Evolutionary conservation across 1,140 invertebrate genomes (phyloP).

Genomic region (Penaeus chinensis): DNA sequence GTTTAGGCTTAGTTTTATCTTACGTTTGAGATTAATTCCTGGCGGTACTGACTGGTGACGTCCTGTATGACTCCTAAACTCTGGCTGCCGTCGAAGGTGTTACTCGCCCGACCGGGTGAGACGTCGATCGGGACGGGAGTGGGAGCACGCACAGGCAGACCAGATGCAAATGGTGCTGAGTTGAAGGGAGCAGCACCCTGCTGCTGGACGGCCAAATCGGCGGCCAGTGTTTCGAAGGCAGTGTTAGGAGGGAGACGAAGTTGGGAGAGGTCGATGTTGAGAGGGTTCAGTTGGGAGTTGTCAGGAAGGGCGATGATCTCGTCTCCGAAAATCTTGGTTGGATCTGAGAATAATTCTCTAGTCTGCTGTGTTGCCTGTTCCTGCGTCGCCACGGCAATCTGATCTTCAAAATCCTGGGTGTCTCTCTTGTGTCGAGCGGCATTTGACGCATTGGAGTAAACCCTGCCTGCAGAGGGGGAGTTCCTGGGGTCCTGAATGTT

Average conservation of each 20-base stretch:
- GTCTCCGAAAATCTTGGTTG: background rate
- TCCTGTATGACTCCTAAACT: conserved; percentile 30
- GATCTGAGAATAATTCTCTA: conserved; percentile 34
- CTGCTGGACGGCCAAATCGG: conserved; percentile 21
- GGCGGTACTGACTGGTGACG: conserved; percentile 11
- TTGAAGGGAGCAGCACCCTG: background rate
- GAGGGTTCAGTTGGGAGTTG: background rate
- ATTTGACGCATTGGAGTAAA: conserved; percentile 21
- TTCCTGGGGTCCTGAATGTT: conserved; percentile 44
- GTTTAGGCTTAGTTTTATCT: background rate
- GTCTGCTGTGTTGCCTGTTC: background rate
- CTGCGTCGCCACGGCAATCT: conserved; percentile 16
- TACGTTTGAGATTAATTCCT: conserved; percentile 31
- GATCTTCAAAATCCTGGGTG: background rate
- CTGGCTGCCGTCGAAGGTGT: background rate
- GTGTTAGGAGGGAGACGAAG: conserved; percentile 5
- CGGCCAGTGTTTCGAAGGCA: conserved; percentile 24
- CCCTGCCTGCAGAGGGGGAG: background rate
- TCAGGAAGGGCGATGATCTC: background rate
- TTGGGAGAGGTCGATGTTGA: background rate
- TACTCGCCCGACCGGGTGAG: background rate
- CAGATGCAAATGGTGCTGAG: background rate
- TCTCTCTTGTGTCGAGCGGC: conserved; percentile 9
- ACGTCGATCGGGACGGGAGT: background rate
- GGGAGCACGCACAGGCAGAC: background rate